Evolutionary conservation across 2,888 invertebrate genomes (phyloP).

Genomic region (Netelia melanura): DNA sequence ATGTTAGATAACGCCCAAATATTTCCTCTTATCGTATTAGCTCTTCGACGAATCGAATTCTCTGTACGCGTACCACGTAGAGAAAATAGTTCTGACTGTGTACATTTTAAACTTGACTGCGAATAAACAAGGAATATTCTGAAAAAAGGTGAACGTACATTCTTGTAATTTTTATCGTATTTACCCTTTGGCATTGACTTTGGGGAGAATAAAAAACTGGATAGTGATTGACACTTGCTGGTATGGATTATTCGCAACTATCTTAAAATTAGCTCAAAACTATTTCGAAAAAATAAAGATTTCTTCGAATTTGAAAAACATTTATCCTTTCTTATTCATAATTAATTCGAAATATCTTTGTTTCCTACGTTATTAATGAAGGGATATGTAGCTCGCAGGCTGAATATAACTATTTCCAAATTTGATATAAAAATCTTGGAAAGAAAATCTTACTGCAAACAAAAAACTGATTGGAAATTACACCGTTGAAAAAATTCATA

Average conservation of each 20-base stretch:
- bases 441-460: background rate
- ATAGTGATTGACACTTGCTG: too few species aligned
- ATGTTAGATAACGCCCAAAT: background rate
- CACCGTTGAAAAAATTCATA: background rate
- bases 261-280: too few species aligned
- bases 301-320: background rate
- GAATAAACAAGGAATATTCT: constrained; percentile 12
- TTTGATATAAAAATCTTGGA: too few species aligned
- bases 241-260: too few species aligned
- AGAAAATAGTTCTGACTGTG: constrained; percentile 6
- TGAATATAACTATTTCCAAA: too few species aligned
- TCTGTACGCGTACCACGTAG: constrained; percentile 8
- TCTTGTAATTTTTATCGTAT: background rate
- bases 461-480: background rate
- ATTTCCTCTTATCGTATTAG: background rate
- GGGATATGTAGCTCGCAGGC: too few species aligned
- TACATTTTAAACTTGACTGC: background rate
- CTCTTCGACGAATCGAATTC: constrained; percentile 2
- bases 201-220: too few species aligned
- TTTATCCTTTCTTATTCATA: too few species aligned
- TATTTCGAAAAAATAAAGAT: too few species aligned
- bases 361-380: too few species aligned
- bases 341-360: too few species aligned
- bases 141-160: background rate
- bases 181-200: background rate